Conservation (phyloP, 1,140 invertebrate species). For the Zaprionus taronus region DNA sequence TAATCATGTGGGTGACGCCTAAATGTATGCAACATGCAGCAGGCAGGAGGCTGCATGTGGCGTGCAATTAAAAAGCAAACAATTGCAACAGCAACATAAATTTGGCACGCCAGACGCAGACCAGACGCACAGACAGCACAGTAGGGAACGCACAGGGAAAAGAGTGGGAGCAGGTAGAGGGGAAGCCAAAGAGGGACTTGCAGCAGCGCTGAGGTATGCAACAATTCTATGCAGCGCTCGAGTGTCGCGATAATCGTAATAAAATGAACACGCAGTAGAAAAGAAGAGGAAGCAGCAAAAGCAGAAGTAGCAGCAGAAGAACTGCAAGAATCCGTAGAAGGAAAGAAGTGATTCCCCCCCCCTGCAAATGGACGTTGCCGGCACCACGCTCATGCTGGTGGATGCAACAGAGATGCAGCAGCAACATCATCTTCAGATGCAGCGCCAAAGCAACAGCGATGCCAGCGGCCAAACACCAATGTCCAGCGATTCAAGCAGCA, state of each 20-base stretch:
- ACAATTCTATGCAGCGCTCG: slow-evolving; percentile 27
- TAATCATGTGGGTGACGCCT: slow-evolving; percentile 69
- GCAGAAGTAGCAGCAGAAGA: not conserved
- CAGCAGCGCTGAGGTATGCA: slow-evolving; percentile 15
- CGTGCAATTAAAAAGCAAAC: slow-evolving; percentile 68
- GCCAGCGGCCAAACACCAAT: slow-evolving; percentile 20
- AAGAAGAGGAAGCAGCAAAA: not conserved
- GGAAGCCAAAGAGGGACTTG: not conserved
- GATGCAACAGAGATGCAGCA: slow-evolving; percentile 38
- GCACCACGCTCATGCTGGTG: slow-evolving; percentile 52
- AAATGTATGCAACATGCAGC: slow-evolving; percentile 58
- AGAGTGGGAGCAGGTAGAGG: not conserved
- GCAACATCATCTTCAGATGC: slow-evolving; percentile 39
- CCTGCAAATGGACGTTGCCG: slow-evolving; percentile 47
- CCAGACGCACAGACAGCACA: slow-evolving; percentile 14
- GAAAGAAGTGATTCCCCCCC: not conserved
- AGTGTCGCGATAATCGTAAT: slow-evolving; percentile 4
- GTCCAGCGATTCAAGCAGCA: slow-evolving; percentile 2
- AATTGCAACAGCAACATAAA: slow-evolving; percentile 60
- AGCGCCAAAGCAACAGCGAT: slow-evolving; percentile 28
- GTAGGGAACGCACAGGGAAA: not conserved
- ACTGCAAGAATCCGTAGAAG: not conserved
- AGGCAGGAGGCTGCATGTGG: slow-evolving; percentile 17
- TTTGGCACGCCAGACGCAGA: slow-evolving; percentile 44
- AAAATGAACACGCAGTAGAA: slow-evolving; percentile 13